A percentile compares a stretch with the other conserved stretches of the same genome.
Evolutionary conservation across 92 coral and sea anemone genomes (phyloP).

Genomic region (Epizoanthus rinbou): DNA sequence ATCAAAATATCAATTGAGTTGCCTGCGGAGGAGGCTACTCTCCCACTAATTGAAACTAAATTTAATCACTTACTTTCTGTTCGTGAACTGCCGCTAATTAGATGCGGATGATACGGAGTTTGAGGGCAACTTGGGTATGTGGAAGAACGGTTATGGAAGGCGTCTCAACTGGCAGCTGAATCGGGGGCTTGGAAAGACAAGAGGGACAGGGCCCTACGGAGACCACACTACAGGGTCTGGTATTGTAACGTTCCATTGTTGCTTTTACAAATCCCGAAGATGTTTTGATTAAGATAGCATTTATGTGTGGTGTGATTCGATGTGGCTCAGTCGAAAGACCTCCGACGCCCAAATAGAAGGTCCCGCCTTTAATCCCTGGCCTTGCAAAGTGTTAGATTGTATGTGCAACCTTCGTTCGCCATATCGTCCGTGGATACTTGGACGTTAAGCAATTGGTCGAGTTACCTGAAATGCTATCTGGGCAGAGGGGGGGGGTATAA

Average conservation of each 20-base stretch:
- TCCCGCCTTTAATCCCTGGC: no score
- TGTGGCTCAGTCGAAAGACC: no score
- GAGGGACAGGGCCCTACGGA: constrained; percentile 54
- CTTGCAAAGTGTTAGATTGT: no score
- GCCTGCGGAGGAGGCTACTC: no score
- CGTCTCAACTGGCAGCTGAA: constrained; percentile 39
- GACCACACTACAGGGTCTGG: constrained; percentile 48
- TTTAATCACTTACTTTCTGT: not conserved
- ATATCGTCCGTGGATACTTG: no score
- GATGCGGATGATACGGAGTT: constrained; percentile 53
- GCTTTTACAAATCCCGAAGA: not conserved
- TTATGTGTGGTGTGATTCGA: not conserved
- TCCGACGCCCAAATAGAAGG: no score
- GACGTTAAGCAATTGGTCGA: no score
- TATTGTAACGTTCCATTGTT: not conserved
- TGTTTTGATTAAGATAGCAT: not conserved
- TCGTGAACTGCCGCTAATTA: not conserved
- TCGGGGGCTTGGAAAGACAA: constrained; percentile 33
- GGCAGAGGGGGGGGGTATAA: no score
- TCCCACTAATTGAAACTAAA: not conserved
- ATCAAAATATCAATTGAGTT: no score
- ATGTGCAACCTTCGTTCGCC: no score
- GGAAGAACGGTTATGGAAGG: constrained; percentile 31
- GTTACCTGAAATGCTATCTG: no score
- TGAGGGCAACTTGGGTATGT: constrained; percentile 48